Evolutionary conservation across 2,888 invertebrate genomes (phyloP).

Genomic region (Fragum fragum): DNA sequence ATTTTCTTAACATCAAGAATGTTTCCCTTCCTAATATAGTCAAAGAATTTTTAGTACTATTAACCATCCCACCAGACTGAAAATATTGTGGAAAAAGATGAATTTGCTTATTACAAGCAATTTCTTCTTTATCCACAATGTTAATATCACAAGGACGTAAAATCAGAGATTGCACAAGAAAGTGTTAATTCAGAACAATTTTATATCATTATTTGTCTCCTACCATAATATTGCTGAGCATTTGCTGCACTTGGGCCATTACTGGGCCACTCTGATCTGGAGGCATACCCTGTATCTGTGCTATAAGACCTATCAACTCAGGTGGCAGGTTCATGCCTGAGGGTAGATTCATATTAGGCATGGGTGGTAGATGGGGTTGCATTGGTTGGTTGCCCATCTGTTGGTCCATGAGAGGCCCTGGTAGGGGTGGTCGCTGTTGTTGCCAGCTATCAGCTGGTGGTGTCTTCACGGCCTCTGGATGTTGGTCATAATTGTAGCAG

Average conservation of each 20-base stretch:
- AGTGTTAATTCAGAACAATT: too few species aligned
- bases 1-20: too few species aligned
- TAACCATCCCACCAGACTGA: too few species aligned
- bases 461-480: constrained; percentile 50
- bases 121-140: too few species aligned
- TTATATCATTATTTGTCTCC: too few species aligned
- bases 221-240: constrained; percentile 78
- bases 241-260: constrained; percentile 77
- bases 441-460: constrained; percentile 10
- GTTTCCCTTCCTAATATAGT: too few species aligned
- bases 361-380: constrained; percentile 1
- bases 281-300: constrained; percentile 72
- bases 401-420: constrained; percentile 5
- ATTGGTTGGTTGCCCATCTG: background rate
- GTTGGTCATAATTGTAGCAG: constrained; percentile 62
- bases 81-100: too few species aligned
- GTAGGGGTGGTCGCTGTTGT: constrained; percentile 33
- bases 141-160: too few species aligned
- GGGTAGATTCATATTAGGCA: constrained; percentile 26
- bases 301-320: constrained; percentile 78
- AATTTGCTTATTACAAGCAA: too few species aligned
- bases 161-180: too few species aligned
- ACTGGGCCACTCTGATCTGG: constrained; percentile 59
- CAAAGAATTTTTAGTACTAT: too few species aligned
- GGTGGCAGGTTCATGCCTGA: constrained; percentile 74